Conservation (phyloP, 2,797 vertebrate species). For the Poeciliopsis turneri region DNA sequence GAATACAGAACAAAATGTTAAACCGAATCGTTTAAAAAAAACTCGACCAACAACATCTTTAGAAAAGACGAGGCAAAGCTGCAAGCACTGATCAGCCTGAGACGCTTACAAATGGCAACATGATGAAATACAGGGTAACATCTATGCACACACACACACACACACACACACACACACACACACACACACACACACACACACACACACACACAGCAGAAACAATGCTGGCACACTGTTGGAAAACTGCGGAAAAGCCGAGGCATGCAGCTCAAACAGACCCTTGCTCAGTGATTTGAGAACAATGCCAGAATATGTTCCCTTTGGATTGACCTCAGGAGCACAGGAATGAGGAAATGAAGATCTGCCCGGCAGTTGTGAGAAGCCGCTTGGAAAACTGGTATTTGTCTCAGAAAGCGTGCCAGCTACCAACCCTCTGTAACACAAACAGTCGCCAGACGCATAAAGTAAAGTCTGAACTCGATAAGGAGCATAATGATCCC, state of each 20-base stretch:
- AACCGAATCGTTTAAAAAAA: slow-evolving; percentile 2
- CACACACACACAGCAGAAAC: slow-evolving; percentile 17
- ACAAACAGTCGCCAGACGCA: slow-evolving; percentile 47
- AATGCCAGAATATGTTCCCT: slow-evolving; percentile 40
- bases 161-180: slow-evolving; percentile 14
- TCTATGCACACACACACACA: neutral
- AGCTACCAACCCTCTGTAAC: slow-evolving; percentile 39
- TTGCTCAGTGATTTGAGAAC: slow-evolving; percentile 43
- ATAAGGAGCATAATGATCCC: slow-evolving; percentile 8
- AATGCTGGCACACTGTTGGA: slow-evolving; percentile 35
- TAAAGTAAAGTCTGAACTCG: slow-evolving; percentile 14
- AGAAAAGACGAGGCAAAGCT: slow-evolving; percentile 31
- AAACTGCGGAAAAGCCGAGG: slow-evolving; percentile 44
- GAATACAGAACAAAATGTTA: neutral
- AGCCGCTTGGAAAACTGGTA: slow-evolving; percentile 56
- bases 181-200: slow-evolving; percentile 23
- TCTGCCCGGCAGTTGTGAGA: slow-evolving; percentile 54
- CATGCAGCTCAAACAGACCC: slow-evolving; percentile 45
- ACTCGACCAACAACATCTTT: slow-evolving; percentile 23
- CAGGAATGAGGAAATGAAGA: slow-evolving; percentile 72
- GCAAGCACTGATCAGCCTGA: slow-evolving; percentile 31
- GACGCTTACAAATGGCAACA: slow-evolving; percentile 43
- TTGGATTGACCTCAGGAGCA: slow-evolving; percentile 53
- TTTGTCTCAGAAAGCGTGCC: slow-evolving; percentile 46
- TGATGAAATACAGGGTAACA: slow-evolving; percentile 69